Percentiles rank a stretch among this genome's conserved stretches.
phyloP scores from a whole-genome alignment of 2,888 invertebrate species.

The Leucophenga maculata region DNA sequence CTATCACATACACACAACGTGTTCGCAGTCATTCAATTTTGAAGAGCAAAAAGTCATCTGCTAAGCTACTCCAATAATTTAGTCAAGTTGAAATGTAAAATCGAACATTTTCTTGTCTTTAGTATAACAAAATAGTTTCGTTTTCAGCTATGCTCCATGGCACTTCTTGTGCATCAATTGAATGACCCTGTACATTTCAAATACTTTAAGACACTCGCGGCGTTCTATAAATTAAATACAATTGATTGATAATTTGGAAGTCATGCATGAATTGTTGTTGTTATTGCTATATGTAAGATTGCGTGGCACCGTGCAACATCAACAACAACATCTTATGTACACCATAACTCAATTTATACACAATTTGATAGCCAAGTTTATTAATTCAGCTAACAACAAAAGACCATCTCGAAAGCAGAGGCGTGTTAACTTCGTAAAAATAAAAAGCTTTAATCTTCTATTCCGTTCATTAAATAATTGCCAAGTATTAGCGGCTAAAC shows the following conservation, averaged over 20 bases:
- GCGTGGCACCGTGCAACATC: background rate
- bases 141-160: no score
- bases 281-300: background rate
- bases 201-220: no score
- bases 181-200: no score
- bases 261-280: conserved; percentile 25
- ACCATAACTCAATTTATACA: background rate
- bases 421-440: background rate
- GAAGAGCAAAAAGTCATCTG: no score
- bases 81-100: no score
- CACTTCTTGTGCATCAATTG: no score
- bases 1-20: no score
- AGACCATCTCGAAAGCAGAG: background rate
- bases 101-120: no score
- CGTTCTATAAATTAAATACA: conserved; percentile 9
- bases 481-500: conserved; percentile 22
- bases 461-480: conserved; percentile 13
- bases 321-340: background rate
- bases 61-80: no score
- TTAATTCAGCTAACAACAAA: background rate
- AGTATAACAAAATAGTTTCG: no score
- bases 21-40: no score
- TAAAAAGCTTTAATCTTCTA: background rate
- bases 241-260: conserved; percentile 15
- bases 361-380: background rate